A percentile compares a stretch with the other conserved stretches of the same genome.
Conservation (phyloP, 2,888 invertebrate species). For the Oscheius sp. region DNA sequence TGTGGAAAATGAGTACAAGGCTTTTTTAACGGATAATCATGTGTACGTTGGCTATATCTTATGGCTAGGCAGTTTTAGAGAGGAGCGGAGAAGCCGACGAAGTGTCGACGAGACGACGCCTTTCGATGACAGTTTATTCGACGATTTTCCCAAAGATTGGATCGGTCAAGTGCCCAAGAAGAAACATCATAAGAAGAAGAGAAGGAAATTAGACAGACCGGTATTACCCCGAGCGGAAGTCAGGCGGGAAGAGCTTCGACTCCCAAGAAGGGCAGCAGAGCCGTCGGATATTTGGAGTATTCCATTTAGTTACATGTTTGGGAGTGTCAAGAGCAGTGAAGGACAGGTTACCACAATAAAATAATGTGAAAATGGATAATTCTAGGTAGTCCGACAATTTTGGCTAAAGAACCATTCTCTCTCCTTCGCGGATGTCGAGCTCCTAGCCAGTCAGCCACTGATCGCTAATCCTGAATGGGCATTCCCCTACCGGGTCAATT, state of each 20-base stretch:
- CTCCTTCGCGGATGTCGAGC: slow-evolving; percentile 67
- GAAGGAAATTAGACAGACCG: slow-evolving; percentile 17
- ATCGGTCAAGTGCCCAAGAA: slow-evolving; percentile 17
- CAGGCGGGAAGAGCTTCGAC: slow-evolving; percentile 48
- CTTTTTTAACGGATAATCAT: slow-evolving; percentile 15
- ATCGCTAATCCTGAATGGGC: slow-evolving; percentile 71
- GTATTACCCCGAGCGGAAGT: slow-evolving; percentile 11
- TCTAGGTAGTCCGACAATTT: slow-evolving; percentile 66
- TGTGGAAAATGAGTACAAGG: slow-evolving; percentile 30
- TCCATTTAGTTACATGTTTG: slow-evolving; percentile 70
- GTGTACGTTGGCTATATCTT: neutral
- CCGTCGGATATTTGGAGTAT: slow-evolving; percentile 68
- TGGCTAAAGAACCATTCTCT: slow-evolving; percentile 70
- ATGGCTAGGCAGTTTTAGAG: no score
- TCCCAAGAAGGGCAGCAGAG: slow-evolving; percentile 43
- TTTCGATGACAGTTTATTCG: slow-evolving; percentile 56
- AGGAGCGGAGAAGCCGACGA: neutral
- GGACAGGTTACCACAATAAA: slow-evolving; percentile 58
- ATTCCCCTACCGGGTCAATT: slow-evolving; percentile 71
- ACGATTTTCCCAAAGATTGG: slow-evolving; percentile 41
- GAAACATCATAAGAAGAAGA: slow-evolving; percentile 41
- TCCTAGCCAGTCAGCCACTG: slow-evolving; percentile 63
- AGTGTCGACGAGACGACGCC: slow-evolving; percentile 33
- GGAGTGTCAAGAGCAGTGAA: slow-evolving; percentile 61
- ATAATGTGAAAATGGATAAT: neutral